Evolutionary conservation across 2,113 vertebrate species (phyloP), one percentile per base, ranked within the genome.

Genomic region (Ariopsis seemanni): DNA sequence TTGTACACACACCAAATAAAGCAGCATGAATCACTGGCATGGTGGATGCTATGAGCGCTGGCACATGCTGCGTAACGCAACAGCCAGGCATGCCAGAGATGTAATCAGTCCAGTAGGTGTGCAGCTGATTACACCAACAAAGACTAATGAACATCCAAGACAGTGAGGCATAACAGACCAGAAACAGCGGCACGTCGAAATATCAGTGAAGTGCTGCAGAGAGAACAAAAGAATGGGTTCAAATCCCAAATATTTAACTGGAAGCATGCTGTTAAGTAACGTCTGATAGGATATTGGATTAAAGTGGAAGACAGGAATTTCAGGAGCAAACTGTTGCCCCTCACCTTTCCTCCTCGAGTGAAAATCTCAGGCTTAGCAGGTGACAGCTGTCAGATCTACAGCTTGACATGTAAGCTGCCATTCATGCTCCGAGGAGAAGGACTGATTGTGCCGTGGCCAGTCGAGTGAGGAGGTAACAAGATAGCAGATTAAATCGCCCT

Each of bases 401-500:
- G 87, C 20, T 78, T 53, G 85, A 82, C 81, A 52, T 83, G 63
- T 50, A 84, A 86, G 82, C 87, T 84, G 81, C 50, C 63, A 78
- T 84, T 90, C 67, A 87, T 52, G 11, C 48, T 85, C 57, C 52
- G 52, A 69, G 58, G 58, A 69, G 85, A 79, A 85, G 72, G 65
- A 85, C 83, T 79, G 86, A 86, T 74, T 88, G 86, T 88, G 84
- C 27, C 69, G 65, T 30, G 87, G 85, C 65, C 63, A 67, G 75
- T 57, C 77, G 57, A 84, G 82, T 77, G 83, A 83, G 71, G 78
- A 63, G 71, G 58, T 79, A 90, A 90, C 89, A 89, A 89, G 89
- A 90, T 83, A 82, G 57, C 77, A 85, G 85, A 90, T 90, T 85
- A 90, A 89, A 87, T 82, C 85, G n/a, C 34, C 87, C 55, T 60